Base-by-base conservation (phyloP, 2,888 invertebrate species). In the Acronicta leporina region DNA sequence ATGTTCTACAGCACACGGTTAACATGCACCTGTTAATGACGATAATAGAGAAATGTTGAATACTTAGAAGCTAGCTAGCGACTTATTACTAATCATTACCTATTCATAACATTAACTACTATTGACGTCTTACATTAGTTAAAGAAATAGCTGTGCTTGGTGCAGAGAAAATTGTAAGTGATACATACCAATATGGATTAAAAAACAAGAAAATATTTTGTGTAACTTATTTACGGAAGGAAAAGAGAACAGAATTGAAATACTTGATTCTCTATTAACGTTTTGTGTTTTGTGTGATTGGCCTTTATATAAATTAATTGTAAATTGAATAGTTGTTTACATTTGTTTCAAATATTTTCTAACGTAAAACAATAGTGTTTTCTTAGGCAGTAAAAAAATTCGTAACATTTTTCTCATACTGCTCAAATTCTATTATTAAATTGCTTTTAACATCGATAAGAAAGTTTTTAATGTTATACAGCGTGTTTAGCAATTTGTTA, bases 401-500 rank as follows among this genome's bases (percentile, higher is more conserved):
- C n/a, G n/a, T n/a, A n/a, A n/a, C n/a, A n/a, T n/a, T n/a, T n/a
- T n/a, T n/a, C n/a, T n/a, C n/a, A n/a, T n/a, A n/a, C n/a, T n/a
- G n/a, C 20, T 20, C 20, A 20, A 20, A 20, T 20, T 20, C 20
- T 2, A 20, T 20, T 20, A 20, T 20, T 2, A 20, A 20, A 27
- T 27, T 11, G 10, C 33, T 11, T 43, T 13, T 47, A 43, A 44
- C 48, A 59, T 56, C 68, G 62, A 71, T 63, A 43, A 48, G n/a
- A 62, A 70, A 74, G 48, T 74, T 73, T 48, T 58, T 47, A 68
- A 64, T 57, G 47, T 61, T 55, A 56, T 47, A 64, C 48, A 54
- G 50, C 50, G 46, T 63, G 68, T 55, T 58, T 45, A 59, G 47
- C 49, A 45, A 63, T 73, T 59, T 40, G 51, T 27, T 52, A 25